A percentile compares a stretch with the other conserved stretches of the same genome.
Conservation (phyloP, 2,797 vertebrate species). For the Harpagifer antarcticus region DNA sequence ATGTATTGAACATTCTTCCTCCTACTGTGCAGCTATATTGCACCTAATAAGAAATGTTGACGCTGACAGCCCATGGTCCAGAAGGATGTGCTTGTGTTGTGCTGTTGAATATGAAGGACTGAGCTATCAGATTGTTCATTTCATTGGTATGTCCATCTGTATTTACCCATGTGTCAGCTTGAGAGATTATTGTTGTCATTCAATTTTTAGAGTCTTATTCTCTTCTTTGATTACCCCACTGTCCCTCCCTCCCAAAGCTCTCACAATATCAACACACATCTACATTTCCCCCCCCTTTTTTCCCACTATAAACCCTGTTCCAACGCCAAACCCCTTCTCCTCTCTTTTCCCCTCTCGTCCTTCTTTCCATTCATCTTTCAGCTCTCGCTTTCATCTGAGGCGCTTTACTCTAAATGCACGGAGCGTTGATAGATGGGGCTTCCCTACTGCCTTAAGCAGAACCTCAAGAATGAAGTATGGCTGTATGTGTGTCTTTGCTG, state of each 20-base stretch:
- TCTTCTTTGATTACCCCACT: conserved; percentile 58
- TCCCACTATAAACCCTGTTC: conserved; percentile 7
- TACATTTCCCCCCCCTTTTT: conserved; percentile 2
- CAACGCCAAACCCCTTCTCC: conserved; percentile 40
- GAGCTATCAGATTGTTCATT: conserved; percentile 65
- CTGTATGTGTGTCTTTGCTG: conserved; percentile 31
- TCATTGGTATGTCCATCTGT: conserved; percentile 73
- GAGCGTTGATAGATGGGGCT: conserved; percentile 74
- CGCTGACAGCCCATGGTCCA: conserved; percentile 67
- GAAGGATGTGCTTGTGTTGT: conserved; percentile 68
- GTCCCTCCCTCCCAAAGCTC: conserved; percentile 22
- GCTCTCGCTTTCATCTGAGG: conserved; percentile 64
- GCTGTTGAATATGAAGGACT: conserved; percentile 66
- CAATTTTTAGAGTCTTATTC: conserved; percentile 62
- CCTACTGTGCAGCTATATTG: conserved; percentile 12
- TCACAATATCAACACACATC: conserved; percentile 53
- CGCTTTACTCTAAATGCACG: conserved; percentile 71
- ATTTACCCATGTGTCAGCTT: conserved; percentile 74
- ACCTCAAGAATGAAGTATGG: conserved; percentile 54
- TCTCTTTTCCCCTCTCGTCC: conserved; percentile 54
- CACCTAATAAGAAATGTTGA: conserved; percentile 45
- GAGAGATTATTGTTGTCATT: conserved; percentile 72
- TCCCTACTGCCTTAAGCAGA: conserved; percentile 52
- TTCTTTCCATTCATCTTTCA: conserved; percentile 69
- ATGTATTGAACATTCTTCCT: conserved; percentile 1